A percentile compares a stretch with the other conserved stretches of the same genome.
phyloP scores from a whole-genome alignment of 2,113 vertebrate species.

The Leptocoma aspasia region DNA sequence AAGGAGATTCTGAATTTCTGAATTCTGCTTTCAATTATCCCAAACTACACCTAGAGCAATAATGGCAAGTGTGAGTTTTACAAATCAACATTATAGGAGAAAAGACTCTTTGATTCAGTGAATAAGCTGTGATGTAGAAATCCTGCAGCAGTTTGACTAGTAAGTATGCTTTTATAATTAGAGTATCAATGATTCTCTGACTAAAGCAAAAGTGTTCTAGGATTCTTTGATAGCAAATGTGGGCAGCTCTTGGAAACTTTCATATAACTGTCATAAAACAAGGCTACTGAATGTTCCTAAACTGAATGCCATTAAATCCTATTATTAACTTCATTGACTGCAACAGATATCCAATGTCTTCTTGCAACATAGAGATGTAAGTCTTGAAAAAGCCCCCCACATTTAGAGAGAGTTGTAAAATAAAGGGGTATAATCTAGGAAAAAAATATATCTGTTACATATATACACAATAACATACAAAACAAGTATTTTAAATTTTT shows the following conservation, averaged over 20 bases:
- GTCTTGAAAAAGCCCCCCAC: neutral
- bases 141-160: conserved; percentile 36
- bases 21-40: conserved; percentile 58
- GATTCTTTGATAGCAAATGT: neutral
- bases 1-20: conserved; percentile 43
- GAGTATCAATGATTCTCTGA: conserved; percentile 7
- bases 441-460: neutral
- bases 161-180: conserved; percentile 50
- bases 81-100: conserved; percentile 17
- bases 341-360: neutral
- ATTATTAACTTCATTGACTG: neutral
- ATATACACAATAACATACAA: neutral
- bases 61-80: conserved; percentile 27
- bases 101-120: conserved; percentile 39
- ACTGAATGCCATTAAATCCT: neutral
- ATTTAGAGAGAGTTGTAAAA: neutral
- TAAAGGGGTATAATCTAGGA: neutral
- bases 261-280: neutral
- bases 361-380: neutral
- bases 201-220: neutral
- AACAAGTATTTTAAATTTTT: neutral
- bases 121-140: conserved; percentile 51
- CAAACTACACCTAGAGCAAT: conserved; percentile 6
- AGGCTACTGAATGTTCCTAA: neutral
- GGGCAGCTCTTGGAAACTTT: neutral